These are phyloP conservation scores for Datnioides undecimradiatus DNA, from an alignment of 2,113 vertebrate genomes.

Conservation along the genomic window DNA sequence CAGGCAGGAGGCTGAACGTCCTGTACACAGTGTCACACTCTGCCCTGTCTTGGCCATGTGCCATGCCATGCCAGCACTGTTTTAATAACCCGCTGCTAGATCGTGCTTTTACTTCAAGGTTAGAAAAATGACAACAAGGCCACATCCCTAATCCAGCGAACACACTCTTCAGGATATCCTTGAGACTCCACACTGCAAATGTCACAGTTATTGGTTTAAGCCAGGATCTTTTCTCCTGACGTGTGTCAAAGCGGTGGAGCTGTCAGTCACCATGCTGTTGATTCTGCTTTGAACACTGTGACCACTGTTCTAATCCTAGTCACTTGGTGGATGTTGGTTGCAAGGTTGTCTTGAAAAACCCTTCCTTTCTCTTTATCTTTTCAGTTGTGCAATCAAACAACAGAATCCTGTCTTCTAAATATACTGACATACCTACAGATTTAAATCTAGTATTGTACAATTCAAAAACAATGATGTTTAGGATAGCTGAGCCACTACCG, in stretches of 20 bases:
- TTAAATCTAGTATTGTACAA: not conserved
- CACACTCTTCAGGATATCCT: constrained; percentile 36
- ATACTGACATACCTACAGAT: not conserved
- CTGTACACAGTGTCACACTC: constrained; percentile 14
- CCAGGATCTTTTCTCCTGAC: constrained; percentile 21
- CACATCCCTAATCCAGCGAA: constrained; percentile 17
- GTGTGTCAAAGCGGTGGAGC: not conserved
- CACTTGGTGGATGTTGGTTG: not conserved
- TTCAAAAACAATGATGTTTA: not conserved
- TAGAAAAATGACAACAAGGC: constrained; percentile 23
- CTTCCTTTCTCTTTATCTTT: too few species aligned
- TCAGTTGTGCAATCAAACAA: not conserved
- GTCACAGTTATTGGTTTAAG: constrained; percentile 54
- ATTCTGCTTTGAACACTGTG: not conserved
- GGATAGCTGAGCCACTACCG: not conserved
- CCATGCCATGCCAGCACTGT: constrained; percentile 26
- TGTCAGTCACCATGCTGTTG: constrained; percentile 14
- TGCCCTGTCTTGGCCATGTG: constrained; percentile 23
- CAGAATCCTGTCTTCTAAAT: not conserved
- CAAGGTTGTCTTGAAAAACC: not conserved
- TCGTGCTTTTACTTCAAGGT: constrained; percentile 17
- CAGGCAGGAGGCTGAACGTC: constrained; percentile 60
- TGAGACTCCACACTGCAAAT: constrained; percentile 38
- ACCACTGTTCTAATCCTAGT: not conserved
- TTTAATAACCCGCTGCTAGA: constrained; percentile 10